A percentile compares a stretch with the other conserved stretches of the same genome.
Conservation (phyloP, 64 coral and sea anemone species). For the Acropora yongei region DNA sequence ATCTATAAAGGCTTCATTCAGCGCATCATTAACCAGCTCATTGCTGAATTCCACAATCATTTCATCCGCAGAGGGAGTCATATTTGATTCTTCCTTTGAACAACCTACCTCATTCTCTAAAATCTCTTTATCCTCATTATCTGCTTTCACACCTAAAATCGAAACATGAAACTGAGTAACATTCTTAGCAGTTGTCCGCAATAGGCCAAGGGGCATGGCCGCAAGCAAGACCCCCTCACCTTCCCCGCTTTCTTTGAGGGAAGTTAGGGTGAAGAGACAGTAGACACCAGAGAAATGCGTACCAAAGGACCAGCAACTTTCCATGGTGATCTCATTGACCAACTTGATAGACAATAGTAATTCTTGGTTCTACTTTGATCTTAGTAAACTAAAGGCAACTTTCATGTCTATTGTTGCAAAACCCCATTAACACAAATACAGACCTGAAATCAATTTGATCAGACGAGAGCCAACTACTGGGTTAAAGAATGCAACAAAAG, state of each 20-base stretch:
- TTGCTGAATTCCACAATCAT: constrained; percentile 24
- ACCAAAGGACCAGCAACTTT: too few species aligned
- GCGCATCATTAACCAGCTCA: constrained; percentile 14
- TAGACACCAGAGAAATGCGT: too few species aligned
- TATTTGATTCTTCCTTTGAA: background rate
- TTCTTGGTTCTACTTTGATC: too few species aligned
- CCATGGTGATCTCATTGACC: too few species aligned
- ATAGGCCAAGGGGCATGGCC: too few species aligned
- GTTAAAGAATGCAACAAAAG: constrained; percentile 73
- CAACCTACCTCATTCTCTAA: background rate
- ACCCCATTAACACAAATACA: background rate
- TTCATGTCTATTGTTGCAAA: background rate
- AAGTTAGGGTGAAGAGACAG: too few species aligned
- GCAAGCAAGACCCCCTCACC: background rate
- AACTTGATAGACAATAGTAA: too few species aligned
- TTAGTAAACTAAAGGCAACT: too few species aligned
- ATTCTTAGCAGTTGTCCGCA: too few species aligned
- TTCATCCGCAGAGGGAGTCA: background rate
- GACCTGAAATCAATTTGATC: background rate
- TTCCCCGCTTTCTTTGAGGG: background rate
- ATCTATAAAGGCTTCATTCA: constrained; percentile 16
- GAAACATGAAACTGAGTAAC: background rate
- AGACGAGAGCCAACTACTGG: constrained; percentile 24
- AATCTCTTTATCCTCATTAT: background rate
- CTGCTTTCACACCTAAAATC: background rate